These are phyloP conservation scores for Acanthornis magna DNA, from an alignment of 2,797 vertebrate species.

Conservation along the genomic window DNA sequence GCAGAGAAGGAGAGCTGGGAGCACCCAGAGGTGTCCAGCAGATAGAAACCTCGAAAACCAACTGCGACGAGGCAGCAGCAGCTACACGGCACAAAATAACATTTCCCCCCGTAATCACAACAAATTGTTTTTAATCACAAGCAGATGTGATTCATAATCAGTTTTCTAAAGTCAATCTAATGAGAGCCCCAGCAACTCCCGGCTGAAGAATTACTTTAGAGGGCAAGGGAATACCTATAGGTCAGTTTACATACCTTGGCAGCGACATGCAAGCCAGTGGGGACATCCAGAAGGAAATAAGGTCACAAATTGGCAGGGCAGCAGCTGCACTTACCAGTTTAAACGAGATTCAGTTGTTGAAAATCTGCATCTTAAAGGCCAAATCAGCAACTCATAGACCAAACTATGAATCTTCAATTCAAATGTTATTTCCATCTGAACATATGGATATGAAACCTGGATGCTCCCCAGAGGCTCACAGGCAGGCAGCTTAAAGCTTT, in stretches of 20 bases:
- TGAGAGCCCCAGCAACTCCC: background rate
- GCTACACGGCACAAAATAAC: background rate
- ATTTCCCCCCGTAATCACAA: background rate
- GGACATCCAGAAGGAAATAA: constrained; percentile 60
- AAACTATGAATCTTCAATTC: constrained; percentile 44
- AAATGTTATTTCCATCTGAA: constrained; percentile 51
- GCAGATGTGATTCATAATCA: constrained; percentile 24
- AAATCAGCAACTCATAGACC: constrained; percentile 29
- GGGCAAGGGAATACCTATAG: constrained; percentile 51
- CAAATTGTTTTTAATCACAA: constrained; percentile 43
- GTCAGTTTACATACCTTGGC: constrained; percentile 56
- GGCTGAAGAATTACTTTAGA: constrained; percentile 56
- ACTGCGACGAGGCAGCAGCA: background rate
- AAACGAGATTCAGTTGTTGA: constrained; percentile 1
- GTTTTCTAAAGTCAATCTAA: constrained; percentile 19
- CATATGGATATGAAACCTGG: background rate
- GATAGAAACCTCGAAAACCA: background rate
- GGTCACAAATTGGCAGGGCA: constrained; percentile 50
- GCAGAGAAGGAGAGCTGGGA: background rate
- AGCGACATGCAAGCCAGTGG: background rate
- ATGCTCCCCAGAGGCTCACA: background rate
- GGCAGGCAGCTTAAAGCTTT: background rate
- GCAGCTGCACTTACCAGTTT: constrained; percentile 45
- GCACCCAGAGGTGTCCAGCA: background rate
- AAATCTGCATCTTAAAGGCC: constrained; percentile 29